phyloP scores from a whole-genome alignment of 2,797 vertebrate species.

The Hipposideros larvatus region DNA sequence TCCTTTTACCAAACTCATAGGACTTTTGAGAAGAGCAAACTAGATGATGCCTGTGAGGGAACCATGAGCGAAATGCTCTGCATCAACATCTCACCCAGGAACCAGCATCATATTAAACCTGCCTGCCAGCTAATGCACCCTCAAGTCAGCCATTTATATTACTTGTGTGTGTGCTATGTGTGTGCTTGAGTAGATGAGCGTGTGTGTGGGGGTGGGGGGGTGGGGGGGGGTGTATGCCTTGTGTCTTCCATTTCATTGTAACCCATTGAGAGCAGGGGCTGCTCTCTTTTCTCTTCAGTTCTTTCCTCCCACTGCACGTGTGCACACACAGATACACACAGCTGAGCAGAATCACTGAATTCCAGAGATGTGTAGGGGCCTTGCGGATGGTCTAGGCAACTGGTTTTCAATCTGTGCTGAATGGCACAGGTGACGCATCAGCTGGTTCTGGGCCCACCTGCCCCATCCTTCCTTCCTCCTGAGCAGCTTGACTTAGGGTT shows the following conservation, averaged over 20 bases:
- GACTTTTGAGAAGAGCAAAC: not conserved
- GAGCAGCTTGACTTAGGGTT: not conserved
- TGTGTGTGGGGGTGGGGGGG: rapidly evolving
- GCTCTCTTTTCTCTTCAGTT: not conserved
- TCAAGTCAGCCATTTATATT: not conserved
- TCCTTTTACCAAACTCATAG: not conserved
- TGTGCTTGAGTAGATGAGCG: not conserved
- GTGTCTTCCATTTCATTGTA: not conserved
- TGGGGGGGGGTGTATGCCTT: not conserved
- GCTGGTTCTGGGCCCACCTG: not conserved
- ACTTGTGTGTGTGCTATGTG: not conserved
- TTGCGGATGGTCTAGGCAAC: not conserved
- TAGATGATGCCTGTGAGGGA: not conserved
- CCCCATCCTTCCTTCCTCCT: not conserved
- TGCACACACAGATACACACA: not conserved
- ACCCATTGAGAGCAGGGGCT: not conserved
- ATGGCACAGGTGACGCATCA: not conserved
- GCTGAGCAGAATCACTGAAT: not conserved
- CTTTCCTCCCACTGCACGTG: rapidly evolving
- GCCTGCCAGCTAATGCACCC: rapidly evolving
- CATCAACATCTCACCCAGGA: not conserved
- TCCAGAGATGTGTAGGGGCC: not conserved
- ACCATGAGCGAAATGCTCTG: not conserved
- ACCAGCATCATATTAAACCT: not conserved
- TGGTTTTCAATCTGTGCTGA: not conserved